Evolutionary conservation across 2,797 vertebrate genomes (phyloP).

Genomic region (Sternarchorhynchus goeldii): DNA sequence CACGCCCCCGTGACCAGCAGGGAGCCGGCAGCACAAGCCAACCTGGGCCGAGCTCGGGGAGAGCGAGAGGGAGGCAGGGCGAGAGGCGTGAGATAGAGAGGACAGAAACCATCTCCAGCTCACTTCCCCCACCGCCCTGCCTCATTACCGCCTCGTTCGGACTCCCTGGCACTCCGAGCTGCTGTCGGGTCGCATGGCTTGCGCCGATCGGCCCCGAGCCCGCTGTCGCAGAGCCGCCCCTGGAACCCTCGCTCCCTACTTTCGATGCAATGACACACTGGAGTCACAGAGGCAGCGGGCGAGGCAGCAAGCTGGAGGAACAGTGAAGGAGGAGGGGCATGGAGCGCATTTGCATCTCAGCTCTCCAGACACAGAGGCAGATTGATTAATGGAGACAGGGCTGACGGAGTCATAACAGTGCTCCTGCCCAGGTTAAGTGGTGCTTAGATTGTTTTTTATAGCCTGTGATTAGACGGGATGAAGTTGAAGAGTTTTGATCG

Average conservation of each 20-base stretch:
- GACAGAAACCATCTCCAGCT: slow-evolving; percentile 59
- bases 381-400: slow-evolving; percentile 86
- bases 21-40: slow-evolving; percentile 53
- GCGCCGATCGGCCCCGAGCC: background rate
- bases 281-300: slow-evolving; percentile 17
- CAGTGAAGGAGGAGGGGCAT: slow-evolving; percentile 66
- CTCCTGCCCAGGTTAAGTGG: slow-evolving; percentile 79
- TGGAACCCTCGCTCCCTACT: background rate
- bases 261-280: background rate
- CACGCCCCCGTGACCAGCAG: slow-evolving; percentile 71
- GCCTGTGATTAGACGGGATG: slow-evolving; percentile 76
- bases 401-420: slow-evolving; percentile 78
- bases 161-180: slow-evolving; percentile 37
- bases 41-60: slow-evolving; percentile 64
- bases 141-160: slow-evolving; percentile 50
- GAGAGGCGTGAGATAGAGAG: slow-evolving; percentile 72
- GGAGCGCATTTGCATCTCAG: slow-evolving; percentile 73
- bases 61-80: slow-evolving; percentile 60
- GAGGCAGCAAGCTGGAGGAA: slow-evolving; percentile 11
- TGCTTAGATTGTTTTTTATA: slow-evolving; percentile 83
- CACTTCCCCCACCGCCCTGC: slow-evolving; percentile 31
- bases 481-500: slow-evolving; percentile 74
- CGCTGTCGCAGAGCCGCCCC: background rate
- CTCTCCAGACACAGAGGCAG: slow-evolving; percentile 70
- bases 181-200: background rate